Evolutionary conservation across 2,888 invertebrate genomes (phyloP), one percentile per base, ranked within the genome.

Genomic region (Trileptium ribeirensis): DNA sequence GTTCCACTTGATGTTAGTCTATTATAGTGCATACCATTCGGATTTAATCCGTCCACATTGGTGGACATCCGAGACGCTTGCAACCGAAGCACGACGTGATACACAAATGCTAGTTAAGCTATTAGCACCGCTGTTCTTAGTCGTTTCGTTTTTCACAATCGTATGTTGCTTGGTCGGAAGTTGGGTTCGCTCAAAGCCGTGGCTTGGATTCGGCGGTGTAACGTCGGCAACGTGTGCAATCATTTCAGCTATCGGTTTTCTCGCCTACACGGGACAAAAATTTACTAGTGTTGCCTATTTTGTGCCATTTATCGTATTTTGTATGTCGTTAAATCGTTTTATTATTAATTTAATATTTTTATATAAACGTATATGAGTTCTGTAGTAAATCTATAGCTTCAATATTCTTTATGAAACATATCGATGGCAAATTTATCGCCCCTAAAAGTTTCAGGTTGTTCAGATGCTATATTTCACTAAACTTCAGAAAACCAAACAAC

Each of bases 221-320:
- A 89, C 96, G 31, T 95, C 95, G 0, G 95, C 96, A 0, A 94
- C 93, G 0, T 94, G 96, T 93, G 95, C 95, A 1, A 96, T 96
- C 0, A 91, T 93, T 37, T 93, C 95, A 0, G 95, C 95, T 0
- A 96, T 96, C 86, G 96, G 96, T 1, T 91, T 95, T 81, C 94
- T 95, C 86, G 93, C 95, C 90, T 95, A 96, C 89, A 91, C 94
- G 84, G 95, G 95, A 78, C 86, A 84, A 78, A 85, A 84, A 74
- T 86, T 88, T 84, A 88, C 87, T 31, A 86, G 86, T 82, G 87
- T 88, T 79, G 87, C 87, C 77, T 88, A 87, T 81, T 85, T 86
- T 51, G 87, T 88, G 87, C 88, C 88, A 36, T 88, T 88, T 83
- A 87, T 88, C 81, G 85, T 88, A 24, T 88, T 88, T 81, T 88